Percentiles rank a stretch among this genome's conserved stretches.
Conservation (phyloP, 2,113 vertebrate genomes). For the Caranx ignobilis region DNA sequence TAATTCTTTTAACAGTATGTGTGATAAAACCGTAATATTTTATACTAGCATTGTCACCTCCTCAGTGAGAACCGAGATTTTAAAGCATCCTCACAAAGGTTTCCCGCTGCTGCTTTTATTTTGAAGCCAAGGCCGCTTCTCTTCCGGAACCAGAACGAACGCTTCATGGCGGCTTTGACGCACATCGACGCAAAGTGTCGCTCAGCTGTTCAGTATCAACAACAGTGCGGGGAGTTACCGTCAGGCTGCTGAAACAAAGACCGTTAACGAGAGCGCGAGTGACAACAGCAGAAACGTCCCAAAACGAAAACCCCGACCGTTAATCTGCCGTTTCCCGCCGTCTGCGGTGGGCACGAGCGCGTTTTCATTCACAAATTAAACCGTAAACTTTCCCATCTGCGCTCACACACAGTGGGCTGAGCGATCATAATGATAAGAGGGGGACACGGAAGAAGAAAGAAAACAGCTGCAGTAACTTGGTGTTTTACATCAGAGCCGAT, state of each 20-base stretch:
- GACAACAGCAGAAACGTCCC: neutral
- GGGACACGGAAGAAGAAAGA: neutral
- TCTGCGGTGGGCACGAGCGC: too few species aligned
- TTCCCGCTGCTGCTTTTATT: constrained; percentile 38
- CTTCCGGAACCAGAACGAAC: neutral
- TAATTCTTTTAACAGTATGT: too few species aligned
- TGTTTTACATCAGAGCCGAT: neutral
- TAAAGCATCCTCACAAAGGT: too few species aligned
- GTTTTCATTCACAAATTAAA: neutral
- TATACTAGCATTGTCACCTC: too few species aligned
- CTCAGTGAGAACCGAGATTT: too few species aligned
- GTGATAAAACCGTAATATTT: too few species aligned
- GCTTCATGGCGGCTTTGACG: neutral
- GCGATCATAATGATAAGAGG: neutral
- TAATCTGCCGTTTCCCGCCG: too few species aligned
- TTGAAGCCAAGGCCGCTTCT: constrained; percentile 5
- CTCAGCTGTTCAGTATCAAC: constrained; percentile 81
- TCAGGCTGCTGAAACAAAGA: constrained; percentile 59
- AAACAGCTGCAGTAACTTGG: neutral
- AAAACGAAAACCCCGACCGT: too few species aligned
- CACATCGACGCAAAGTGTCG: constrained; percentile 26
- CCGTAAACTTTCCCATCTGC: constrained; percentile 19
- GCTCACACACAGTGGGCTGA: neutral
- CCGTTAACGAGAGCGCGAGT: neutral
- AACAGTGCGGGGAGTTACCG: constrained; percentile 35